Conservation (phyloP, 1,140 invertebrate species). For the Heliconius himera region DNA sequence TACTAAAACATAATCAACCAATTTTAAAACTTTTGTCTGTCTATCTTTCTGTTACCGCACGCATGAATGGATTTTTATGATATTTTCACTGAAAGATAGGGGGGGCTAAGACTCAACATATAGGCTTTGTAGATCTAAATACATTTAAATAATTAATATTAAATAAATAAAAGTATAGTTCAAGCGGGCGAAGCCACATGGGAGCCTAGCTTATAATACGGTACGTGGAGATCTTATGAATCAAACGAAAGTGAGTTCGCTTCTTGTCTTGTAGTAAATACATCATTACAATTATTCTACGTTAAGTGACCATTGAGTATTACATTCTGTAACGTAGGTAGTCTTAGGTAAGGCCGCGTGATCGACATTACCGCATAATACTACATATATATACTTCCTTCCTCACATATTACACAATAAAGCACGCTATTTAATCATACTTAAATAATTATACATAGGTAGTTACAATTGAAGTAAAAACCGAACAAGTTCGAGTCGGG, state of each 20-base stretch:
- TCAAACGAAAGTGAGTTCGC: background rate
- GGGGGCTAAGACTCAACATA: no score
- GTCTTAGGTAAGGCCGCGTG: slow-evolving; percentile 56
- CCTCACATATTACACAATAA: slow-evolving; percentile 63
- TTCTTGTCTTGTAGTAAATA: background rate
- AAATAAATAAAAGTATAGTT: background rate
- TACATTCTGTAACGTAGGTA: slow-evolving; percentile 31
- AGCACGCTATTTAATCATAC: slow-evolving; percentile 42
- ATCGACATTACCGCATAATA: slow-evolving; percentile 56
- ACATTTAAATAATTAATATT: no score
- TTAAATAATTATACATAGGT: background rate
- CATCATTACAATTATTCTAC: slow-evolving; percentile 3
- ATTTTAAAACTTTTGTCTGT: no score
- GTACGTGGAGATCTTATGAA: background rate
- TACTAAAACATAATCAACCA: no score
- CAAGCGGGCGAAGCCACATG: no score
- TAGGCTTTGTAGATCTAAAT: no score
- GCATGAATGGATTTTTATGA: no score
- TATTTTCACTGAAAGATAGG: no score
- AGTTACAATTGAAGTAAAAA: no score
- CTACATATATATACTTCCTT: slow-evolving; percentile 61
- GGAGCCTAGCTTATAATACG: background rate
- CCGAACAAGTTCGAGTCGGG: no score
- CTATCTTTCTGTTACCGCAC: no score
- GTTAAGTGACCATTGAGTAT: slow-evolving; percentile 31